A percentile compares a stretch with the other conserved stretches of the same genome.
phyloP scores from a whole-genome alignment of 2,888 invertebrate species.

The Eupeodes latifasciatus region DNA sequence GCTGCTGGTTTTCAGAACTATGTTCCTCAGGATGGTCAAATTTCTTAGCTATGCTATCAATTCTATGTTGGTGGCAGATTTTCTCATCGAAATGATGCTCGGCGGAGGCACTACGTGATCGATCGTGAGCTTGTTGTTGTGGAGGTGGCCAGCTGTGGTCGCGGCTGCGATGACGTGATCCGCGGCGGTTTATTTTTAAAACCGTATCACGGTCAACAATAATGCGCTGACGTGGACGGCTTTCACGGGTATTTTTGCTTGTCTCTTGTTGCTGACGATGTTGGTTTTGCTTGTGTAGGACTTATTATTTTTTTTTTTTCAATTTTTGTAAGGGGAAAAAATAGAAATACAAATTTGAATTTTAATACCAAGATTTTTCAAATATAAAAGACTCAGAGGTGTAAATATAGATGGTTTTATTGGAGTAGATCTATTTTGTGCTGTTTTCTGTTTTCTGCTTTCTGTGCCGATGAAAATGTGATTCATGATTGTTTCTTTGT shows the following conservation, averaged over 20 bases:
- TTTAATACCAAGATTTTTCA: constrained; percentile 48
- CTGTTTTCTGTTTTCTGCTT: not conserved
- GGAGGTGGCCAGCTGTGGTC: constrained; percentile 84
- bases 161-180: constrained; percentile 81
- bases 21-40: constrained; percentile 78
- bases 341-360: constrained; percentile 32
- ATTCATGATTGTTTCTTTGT: constrained; percentile 31
- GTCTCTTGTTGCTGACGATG: constrained; percentile 44
- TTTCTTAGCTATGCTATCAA: constrained; percentile 81
- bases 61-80: constrained; percentile 80
- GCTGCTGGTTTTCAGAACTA: not conserved
- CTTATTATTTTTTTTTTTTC: constrained; percentile 28
- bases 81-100: constrained; percentile 79
- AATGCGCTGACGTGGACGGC: constrained; percentile 82
- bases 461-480: not conserved
- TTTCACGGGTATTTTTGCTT: constrained; percentile 78
- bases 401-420: constrained; percentile 56
- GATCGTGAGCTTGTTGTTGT: constrained; percentile 47
- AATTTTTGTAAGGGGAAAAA: constrained; percentile 25
- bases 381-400: constrained; percentile 38
- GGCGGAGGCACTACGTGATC: constrained; percentile 78
- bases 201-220: constrained; percentile 83
- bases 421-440: constrained; percentile 16
- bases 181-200: constrained; percentile 83
- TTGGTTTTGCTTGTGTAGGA: constrained; percentile 39